A percentile compares a stretch with the other conserved stretches of the same genome.
phyloP scores from a whole-genome alignment of 2,113 vertebrate genomes.

The Rhodinocichla rosea region DNA sequence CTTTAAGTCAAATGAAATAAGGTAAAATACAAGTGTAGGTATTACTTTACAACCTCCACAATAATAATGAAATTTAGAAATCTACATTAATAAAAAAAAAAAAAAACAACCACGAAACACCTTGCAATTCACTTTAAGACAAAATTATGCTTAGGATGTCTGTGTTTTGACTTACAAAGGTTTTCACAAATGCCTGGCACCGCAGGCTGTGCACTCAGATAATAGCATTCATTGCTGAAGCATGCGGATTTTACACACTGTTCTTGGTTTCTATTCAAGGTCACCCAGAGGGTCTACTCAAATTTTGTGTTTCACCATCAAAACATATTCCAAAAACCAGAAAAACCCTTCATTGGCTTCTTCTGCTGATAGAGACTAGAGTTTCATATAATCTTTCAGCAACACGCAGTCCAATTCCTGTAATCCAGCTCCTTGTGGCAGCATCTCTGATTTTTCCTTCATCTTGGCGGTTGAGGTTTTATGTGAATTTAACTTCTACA shows the following conservation, averaged over 20 bases:
- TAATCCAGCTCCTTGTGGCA: neutral
- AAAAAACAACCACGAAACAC: rapidly evolving
- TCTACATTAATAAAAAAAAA: neutral
- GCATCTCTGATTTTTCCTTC: neutral
- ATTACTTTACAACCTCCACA: neutral
- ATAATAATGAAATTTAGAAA: neutral
- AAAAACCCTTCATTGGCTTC: neutral
- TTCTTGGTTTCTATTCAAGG: neutral
- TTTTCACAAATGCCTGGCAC: neutral
- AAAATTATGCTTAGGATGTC: neutral
- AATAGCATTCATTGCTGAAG: neutral
- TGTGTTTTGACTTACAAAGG: neutral
- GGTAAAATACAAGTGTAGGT: neutral
- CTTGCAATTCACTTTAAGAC: neutral
- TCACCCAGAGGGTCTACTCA: neutral
- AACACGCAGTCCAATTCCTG: neutral
- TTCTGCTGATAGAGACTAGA: neutral
- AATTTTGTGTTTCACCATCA: neutral
- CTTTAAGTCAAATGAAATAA: neutral
- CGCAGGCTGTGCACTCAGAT: neutral
- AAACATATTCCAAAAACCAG: neutral
- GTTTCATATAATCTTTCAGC: neutral
- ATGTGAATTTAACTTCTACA: neutral
- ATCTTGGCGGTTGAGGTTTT: neutral
- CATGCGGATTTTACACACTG: neutral